Evolutionary conservation across 30 jellyfish, hydroid and myxozoan genomes (phyloP), one percentile per base, ranked within the genome.

Genomic region (Aurelia sp.): DNA sequence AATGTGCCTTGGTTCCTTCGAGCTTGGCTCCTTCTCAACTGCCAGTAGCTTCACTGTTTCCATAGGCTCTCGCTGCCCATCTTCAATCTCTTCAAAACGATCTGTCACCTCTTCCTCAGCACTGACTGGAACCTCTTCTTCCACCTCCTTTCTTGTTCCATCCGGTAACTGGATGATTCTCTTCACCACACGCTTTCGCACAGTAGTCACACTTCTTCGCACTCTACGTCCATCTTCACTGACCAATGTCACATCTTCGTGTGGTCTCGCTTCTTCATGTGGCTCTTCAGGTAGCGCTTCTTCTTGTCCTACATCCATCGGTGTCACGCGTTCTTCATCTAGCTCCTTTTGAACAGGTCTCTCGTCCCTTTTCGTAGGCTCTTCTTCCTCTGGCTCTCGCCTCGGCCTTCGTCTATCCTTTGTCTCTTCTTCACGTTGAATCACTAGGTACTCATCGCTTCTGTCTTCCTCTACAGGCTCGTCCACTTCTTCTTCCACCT

Each of bases 71-170:
- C 74, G 72, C 44, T 66, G 50, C n/a, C 77, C 75, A 13, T 62
- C 92, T 12, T 13, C 73, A 52, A 41, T 44, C 61, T 19, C 92
- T 13, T 57, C 85, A 22, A 47, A 40, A 6, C 35, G 67, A 27
- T 41, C 82, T 21, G 68, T 37, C 10, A 51, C 71, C 57, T 89
- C 91, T 47, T 52, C 15, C 22, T 66, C 89, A 17, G 89, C 65
- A n/a, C 86, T 71, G 37, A 73, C 89, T 19, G 95, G 95, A 50
- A 85, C 96, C 79, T 84, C 96, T 33, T 90, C 97, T 72, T 91
- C 97, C 16, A 91, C 73, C 85, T 84, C 97, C 51, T 84, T 76
- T 31, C 86, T 72, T 33, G 93, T 77, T 37, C 96, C 97, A 55
- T 91, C 97, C 0, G 97, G 97, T 73, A 84, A 47, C 16, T 31